Evolutionary conservation across 1,140 invertebrate genomes (phyloP).

Genomic region (Dysdera silvatica): DNA sequence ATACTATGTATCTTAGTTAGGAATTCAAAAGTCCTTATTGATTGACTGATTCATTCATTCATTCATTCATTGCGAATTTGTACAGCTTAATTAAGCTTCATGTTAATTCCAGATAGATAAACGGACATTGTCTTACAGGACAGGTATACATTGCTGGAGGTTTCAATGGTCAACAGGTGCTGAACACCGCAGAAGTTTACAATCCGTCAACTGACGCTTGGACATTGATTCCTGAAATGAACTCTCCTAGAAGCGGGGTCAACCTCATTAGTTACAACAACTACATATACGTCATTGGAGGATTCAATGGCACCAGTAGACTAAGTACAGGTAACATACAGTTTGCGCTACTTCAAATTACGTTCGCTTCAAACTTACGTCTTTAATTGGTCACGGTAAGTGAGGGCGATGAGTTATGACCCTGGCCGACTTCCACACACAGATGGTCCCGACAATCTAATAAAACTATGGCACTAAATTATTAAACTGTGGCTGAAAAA

Average conservation of each 20-base stretch:
- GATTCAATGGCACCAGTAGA: slow-evolving; percentile 64
- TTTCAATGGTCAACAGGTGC: slow-evolving; percentile 47
- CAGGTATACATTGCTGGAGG: slow-evolving; percentile 65
- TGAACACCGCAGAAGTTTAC: slow-evolving; percentile 46
- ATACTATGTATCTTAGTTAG: too few species aligned
- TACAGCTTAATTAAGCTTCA: too few species aligned
- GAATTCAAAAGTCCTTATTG: too few species aligned
- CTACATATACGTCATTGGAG: slow-evolving; percentile 60
- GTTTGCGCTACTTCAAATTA: neutral
- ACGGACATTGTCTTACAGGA: neutral
- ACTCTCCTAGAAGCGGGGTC: slow-evolving; percentile 65
- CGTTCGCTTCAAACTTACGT: too few species aligned
- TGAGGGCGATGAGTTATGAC: neutral
- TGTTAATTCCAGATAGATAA: too few species aligned
- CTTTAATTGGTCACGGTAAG: too few species aligned
- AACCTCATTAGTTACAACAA: slow-evolving; percentile 61
- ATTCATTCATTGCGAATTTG: too few species aligned
- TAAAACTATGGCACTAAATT: neutral
- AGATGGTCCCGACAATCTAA: neutral
- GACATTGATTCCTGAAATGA: slow-evolving; percentile 67
- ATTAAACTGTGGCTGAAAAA: neutral
- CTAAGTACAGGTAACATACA: slow-evolving; percentile 43
- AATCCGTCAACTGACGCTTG: slow-evolving; percentile 49
- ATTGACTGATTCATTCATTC: too few species aligned
- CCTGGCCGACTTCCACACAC: neutral